phyloP scores from a whole-genome alignment of 2,797 vertebrate species.

The Sebastes diaconus region DNA sequence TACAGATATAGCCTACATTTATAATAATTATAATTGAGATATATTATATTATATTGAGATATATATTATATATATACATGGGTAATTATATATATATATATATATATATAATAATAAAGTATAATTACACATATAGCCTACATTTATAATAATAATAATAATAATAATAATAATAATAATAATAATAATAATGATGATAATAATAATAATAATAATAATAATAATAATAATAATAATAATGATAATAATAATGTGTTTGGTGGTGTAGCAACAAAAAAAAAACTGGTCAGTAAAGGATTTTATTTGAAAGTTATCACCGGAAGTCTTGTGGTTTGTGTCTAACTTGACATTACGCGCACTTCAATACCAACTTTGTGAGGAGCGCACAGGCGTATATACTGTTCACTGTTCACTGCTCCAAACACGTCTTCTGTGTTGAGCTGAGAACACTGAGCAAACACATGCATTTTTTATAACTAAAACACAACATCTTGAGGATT shows the following conservation, averaged over 20 bases:
- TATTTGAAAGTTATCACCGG: constrained; percentile 25
- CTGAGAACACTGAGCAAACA: constrained; percentile 43
- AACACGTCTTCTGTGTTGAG: constrained; percentile 38
- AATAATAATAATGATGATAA: too few species aligned
- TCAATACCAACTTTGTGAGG: constrained; percentile 68
- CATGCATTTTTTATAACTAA: background rate
- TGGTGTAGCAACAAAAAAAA: background rate
- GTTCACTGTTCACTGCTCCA: constrained; percentile 35
- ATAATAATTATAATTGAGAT: too few species aligned
- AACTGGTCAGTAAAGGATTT: background rate
- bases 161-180: too few species aligned
- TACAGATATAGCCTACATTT: too few species aligned
- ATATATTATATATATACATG: too few species aligned
- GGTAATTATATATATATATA: too few species aligned
- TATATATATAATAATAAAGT: too few species aligned
- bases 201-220: accelerated
- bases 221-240: too few species aligned
- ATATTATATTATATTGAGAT: too few species aligned
- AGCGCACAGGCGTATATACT: constrained; percentile 70
- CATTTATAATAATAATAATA: too few species aligned
- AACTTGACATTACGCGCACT: constrained; percentile 61
- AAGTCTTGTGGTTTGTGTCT: background rate
- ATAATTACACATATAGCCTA: too few species aligned
- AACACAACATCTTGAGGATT: background rate
- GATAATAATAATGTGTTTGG: too few species aligned